Base-by-base conservation (phyloP, 2,113 vertebrate genomes). In the Zingel zingel region DNA sequence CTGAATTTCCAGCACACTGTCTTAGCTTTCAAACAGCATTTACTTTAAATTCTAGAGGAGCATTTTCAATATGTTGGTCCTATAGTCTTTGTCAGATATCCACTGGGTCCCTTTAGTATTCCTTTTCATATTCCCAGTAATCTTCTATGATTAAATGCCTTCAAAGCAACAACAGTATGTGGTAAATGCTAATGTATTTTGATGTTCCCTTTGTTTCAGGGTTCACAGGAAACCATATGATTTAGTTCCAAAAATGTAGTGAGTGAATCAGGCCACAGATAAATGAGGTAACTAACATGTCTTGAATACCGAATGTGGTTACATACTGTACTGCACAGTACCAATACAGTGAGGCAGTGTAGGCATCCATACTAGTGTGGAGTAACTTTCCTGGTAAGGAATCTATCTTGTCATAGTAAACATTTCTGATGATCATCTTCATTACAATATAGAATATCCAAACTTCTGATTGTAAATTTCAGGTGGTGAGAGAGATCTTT, bases 1-100 rank as follows among this genome's bases (percentile, higher is more conserved):
- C 81, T 71, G 43, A 56, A 21, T 62, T 86, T 77, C 68, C 56
- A 57, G 54, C 45, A 43, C 18, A 64, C n/a, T 54, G 70, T 54
- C 45, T 27, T 30, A 13, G 43, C 23, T 59, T 64, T 73, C 16
- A 82, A 83, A 65, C 13, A 25, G 13, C 50, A 16, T 8, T 61
- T 13, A 0, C 50, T 80, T 74, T 75, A n/a, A 79, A 79, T 56
- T 69, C 10, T 69, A 62, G 47, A 59, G 53, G 1, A 57, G 58
- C 15, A 7, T 50, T 4, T 65, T 47, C 30, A 39, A 1, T 2
- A 12, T 51, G 59, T 51, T 3, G 10, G 15, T 64, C 30, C 23
- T 67, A 16, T 59, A 36, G 11, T 53, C 33, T 2, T 48, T 2
- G 27, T 47, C n/a, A 2, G 45, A 19, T 56, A 67, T 63, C 11